Conservation (phyloP, 2,888 invertebrate species). For the Hypselothyrea guttata region DNA sequence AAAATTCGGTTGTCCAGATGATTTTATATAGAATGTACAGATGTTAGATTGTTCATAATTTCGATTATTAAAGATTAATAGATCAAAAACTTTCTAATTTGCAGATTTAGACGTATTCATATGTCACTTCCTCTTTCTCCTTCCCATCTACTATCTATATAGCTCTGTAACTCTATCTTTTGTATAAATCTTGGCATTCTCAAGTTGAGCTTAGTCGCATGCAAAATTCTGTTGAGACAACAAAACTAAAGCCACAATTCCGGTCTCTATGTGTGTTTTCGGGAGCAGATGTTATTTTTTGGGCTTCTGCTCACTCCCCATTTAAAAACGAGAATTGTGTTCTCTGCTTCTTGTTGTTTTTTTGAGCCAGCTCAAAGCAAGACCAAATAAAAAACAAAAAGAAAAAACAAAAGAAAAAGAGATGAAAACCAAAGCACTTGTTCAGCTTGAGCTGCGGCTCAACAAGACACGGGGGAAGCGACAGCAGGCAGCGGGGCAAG, state of each 20-base stretch:
- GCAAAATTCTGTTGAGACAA: constrained; percentile 13
- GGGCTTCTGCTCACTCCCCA: constrained; percentile 10
- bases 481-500: constrained; percentile 33
- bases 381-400: constrained; percentile 25
- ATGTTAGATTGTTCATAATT: too few species aligned
- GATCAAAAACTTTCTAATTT: too few species aligned
- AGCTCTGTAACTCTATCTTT: too few species aligned
- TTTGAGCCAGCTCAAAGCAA: constrained; percentile 44
- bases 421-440: constrained; percentile 66
- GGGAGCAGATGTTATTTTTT: constrained; percentile 71
- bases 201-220: neutral
- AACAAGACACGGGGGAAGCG: constrained; percentile 44
- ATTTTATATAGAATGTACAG: too few species aligned
- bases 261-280: constrained; percentile 52
- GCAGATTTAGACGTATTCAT: too few species aligned
- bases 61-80: too few species aligned
- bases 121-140: too few species aligned
- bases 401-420: constrained; percentile 8
- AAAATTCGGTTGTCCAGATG: too few species aligned
- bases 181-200: too few species aligned
- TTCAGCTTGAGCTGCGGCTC: constrained; percentile 57
- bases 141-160: too few species aligned
- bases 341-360: neutral
- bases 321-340: constrained; percentile 33
- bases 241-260: constrained; percentile 44